Percentiles rank a stretch among this genome's conserved stretches.
These are phyloP conservation scores for Epicampocera succincta DNA, from an alignment of 2,888 invertebrate genomes.

Conservation along the genomic window DNA sequence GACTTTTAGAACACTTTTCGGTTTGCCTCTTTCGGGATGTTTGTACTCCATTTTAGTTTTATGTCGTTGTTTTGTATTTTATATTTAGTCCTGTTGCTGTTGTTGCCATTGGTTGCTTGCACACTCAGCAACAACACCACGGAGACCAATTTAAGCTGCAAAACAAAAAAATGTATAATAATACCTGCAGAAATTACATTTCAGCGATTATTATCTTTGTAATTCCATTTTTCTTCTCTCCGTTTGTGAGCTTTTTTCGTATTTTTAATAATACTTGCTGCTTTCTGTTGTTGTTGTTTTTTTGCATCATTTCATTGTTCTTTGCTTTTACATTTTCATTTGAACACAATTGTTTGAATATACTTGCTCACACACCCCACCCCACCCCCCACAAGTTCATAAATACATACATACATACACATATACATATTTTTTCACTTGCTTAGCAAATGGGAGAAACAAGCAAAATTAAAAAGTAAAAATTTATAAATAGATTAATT, in stretches of 20 bases:
- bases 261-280: conserved; percentile 41
- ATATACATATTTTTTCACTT: conserved; percentile 29
- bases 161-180: conserved; percentile 54
- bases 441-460: conserved; percentile 54
- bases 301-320: conserved; percentile 30
- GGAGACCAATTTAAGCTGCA: conserved; percentile 26
- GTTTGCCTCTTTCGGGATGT: not conserved
- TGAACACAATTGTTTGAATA: conserved; percentile 22
- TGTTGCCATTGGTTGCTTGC: conserved; percentile 50
- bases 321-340: conserved; percentile 8
- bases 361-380: not conserved
- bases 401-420: too few relatives aligned
- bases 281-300: too few relatives aligned
- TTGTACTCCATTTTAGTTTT: conserved; percentile 21
- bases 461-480: conserved; percentile 38
- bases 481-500: conserved; percentile 63
- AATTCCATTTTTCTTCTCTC: conserved; percentile 61
- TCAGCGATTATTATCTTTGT: conserved; percentile 69
- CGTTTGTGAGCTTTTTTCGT: conserved; percentile 38
- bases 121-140: conserved; percentile 43
- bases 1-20: not conserved
- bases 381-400: too few relatives aligned
- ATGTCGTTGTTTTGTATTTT: conserved; percentile 23
- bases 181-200: conserved; percentile 70
- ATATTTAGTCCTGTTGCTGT: not conserved